A percentile compares a stretch with the other conserved stretches of the same genome.
phyloP scores from a whole-genome alignment of 2,797 vertebrate species.

The Prunella strophiata region DNA sequence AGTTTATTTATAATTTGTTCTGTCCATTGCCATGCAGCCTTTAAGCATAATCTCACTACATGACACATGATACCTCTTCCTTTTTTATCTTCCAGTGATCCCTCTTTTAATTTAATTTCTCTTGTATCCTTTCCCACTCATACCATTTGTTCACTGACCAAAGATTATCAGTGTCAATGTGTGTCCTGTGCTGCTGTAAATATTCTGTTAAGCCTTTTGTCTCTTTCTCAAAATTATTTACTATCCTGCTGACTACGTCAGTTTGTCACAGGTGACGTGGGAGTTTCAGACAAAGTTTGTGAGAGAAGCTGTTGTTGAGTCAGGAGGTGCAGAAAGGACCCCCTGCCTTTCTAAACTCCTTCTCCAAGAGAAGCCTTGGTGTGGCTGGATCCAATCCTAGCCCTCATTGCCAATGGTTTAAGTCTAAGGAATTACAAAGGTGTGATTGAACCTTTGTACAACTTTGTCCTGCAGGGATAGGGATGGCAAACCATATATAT shows the following conservation, averaged over 20 bases:
- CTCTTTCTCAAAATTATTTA: not conserved
- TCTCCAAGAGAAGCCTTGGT: not conserved
- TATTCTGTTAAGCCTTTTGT: not conserved
- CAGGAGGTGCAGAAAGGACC: not conserved
- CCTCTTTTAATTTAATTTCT: not conserved
- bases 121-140: not conserved
- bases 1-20: not conserved
- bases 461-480: not conserved
- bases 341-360: not conserved
- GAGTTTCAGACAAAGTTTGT: not conserved
- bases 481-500: not conserved
- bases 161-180: not conserved
- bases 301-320: not conserved
- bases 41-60: not conserved
- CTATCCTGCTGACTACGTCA: not conserved
- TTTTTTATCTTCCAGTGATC: not conserved
- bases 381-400: not conserved
- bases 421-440: not conserved
- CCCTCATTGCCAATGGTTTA: not conserved
- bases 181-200: not conserved
- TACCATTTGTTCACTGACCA: not conserved
- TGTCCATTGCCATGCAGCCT: not conserved
- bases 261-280: not conserved
- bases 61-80: not conserved
- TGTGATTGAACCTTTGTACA: not conserved